These are phyloP conservation scores for Leptopilina syphax DNA, from an alignment of 2,888 invertebrate species.

Conservation along the genomic window DNA sequence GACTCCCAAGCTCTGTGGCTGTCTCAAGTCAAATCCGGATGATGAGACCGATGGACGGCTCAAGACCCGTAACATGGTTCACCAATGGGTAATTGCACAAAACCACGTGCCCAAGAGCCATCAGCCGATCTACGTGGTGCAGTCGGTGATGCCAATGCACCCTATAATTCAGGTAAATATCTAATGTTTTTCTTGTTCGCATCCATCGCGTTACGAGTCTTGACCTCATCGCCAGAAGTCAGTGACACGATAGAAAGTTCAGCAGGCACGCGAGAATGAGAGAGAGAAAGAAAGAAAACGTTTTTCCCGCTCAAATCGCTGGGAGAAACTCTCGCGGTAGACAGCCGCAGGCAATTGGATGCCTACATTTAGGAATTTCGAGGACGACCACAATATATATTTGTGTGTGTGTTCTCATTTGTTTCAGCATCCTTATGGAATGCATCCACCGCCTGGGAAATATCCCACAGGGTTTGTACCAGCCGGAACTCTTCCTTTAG, in stretches of 20 bases:
- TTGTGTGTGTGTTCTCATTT: background rate
- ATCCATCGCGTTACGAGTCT: constrained; percentile 37
- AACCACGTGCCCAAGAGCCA: constrained; percentile 69
- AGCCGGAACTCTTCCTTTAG: constrained; percentile 65
- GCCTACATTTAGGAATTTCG: constrained; percentile 62
- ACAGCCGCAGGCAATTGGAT: constrained; percentile 56
- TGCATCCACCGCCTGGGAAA: constrained; percentile 64
- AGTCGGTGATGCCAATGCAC: constrained; percentile 71
- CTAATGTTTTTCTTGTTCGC: constrained; percentile 24
- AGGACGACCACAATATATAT: constrained; percentile 54
- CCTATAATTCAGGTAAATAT: constrained; percentile 71
- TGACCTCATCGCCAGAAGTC: constrained; percentile 63
- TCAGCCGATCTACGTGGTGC: constrained; percentile 73
- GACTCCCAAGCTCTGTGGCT: constrained; percentile 73
- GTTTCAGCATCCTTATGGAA: constrained; percentile 69
- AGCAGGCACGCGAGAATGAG: constrained; percentile 47
- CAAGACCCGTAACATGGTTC: constrained; percentile 74
- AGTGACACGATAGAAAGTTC: constrained; percentile 73
- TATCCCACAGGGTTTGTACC: constrained; percentile 69
- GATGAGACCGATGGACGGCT: constrained; percentile 65
- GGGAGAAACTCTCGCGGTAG: constrained; percentile 43
- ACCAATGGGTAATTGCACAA: constrained; percentile 74
- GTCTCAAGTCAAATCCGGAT: constrained; percentile 60
- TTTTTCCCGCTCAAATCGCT: constrained; percentile 47
- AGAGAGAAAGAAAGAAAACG: constrained; percentile 22